Percentiles rank a stretch among this genome's conserved stretches.
These are phyloP conservation scores for Chaetodon trifasciatus DNA, from an alignment of 2,797 vertebrate genomes.

Conservation along the genomic window DNA sequence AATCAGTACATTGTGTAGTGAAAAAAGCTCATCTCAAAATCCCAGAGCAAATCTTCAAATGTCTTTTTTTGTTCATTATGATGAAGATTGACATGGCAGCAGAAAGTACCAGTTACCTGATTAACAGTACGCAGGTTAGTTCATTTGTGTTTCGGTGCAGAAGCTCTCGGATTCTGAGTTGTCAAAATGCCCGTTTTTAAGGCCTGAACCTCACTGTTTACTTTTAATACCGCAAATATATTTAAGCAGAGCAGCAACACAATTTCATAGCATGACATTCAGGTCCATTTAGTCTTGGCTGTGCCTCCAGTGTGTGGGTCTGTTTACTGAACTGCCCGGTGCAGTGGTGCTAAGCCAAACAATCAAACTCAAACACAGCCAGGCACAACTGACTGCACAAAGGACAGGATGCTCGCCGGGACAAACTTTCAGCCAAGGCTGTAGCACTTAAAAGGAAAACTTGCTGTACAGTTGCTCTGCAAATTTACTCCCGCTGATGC, in stretches of 20 bases:
- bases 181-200: constrained; percentile 15
- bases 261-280: constrained; percentile 46
- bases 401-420: constrained; percentile 32
- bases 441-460: constrained; percentile 14
- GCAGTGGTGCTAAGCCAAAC: constrained; percentile 60
- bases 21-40: neutral
- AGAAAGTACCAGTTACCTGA: neutral
- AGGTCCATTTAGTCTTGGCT: constrained; percentile 54
- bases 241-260: constrained; percentile 36
- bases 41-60: neutral
- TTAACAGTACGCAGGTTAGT: neutral
- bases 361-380: constrained; percentile 61
- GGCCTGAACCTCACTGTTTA: constrained; percentile 18
- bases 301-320: constrained; percentile 38
- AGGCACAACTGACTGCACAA: constrained; percentile 52
- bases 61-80: neutral
- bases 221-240: constrained; percentile 31
- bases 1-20: neutral
- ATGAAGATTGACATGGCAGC: neutral
- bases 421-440: constrained; percentile 16
- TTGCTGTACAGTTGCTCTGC: neutral
- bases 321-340: constrained; percentile 63
- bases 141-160: constrained; percentile 19
- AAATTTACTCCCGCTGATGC: neutral
- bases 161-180: constrained; percentile 17